These are phyloP conservation scores for Eueides isabella DNA, from an alignment of 1,140 invertebrate species.

Conservation along the genomic window DNA sequence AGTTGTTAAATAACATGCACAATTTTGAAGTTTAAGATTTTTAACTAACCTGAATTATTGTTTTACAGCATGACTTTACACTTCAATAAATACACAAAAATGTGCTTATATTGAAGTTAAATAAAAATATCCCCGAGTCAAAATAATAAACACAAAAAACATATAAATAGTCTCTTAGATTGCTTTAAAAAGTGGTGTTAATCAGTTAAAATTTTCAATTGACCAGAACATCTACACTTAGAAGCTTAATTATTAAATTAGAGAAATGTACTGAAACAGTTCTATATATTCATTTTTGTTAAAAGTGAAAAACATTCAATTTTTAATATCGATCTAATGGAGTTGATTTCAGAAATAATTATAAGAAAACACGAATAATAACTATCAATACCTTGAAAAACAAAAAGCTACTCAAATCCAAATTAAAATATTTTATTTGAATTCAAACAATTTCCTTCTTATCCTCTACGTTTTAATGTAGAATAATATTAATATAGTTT, in stretches of 20 bases:
- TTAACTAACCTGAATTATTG: conserved; percentile 35
- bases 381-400: too few species aligned
- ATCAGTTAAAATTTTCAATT: neutral
- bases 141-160: too few species aligned
- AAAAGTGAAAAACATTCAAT: neutral
- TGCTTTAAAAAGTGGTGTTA: neutral
- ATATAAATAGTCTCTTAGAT: neutral
- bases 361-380: too few species aligned
- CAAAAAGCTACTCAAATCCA: too few species aligned
- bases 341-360: too few species aligned
- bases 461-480: too few species aligned
- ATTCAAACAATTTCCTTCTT: too few species aligned
- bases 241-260: neutral
- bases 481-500: neutral
- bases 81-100: neutral
- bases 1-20: conserved; percentile 29
- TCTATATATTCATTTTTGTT: neutral
- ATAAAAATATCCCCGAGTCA: neutral
- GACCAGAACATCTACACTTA: neutral
- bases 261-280: neutral
- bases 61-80: conserved; percentile 37
- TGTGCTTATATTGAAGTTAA: neutral
- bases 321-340: neutral
- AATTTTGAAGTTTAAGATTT: conserved; percentile 34
- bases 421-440: too few species aligned